These are phyloP conservation scores for Hylaeus volcanicus DNA, from an alignment of 1,140 invertebrate genomes.

Conservation along the genomic window DNA sequence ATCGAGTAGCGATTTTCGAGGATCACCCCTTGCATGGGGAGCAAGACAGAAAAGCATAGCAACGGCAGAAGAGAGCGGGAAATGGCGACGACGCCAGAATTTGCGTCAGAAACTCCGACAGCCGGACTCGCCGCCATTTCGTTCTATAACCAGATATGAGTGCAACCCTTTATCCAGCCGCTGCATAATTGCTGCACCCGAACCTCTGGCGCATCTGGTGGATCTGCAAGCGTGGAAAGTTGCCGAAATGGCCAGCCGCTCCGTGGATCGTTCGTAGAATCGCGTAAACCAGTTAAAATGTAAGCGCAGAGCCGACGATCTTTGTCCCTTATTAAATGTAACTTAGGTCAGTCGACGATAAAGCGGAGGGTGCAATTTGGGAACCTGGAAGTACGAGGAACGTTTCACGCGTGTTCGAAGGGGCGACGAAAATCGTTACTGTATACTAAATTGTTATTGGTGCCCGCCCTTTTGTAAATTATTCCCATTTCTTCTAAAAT, in stretches of 20 bases:
- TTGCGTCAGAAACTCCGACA: slow-evolving; percentile 14
- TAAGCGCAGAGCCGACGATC: not conserved
- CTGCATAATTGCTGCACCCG: slow-evolving; percentile 59
- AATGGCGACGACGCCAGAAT: not conserved
- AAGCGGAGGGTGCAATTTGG: too few relatives aligned
- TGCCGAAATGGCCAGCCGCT: slow-evolving; percentile 14
- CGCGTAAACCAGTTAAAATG: not conserved
- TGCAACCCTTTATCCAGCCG: slow-evolving; percentile 56
- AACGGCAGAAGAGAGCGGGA: not conserved
- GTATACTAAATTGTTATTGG: not conserved
- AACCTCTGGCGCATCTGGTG: slow-evolving; percentile 32
- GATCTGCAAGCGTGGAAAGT: slow-evolving; percentile 24
- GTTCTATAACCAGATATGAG: slow-evolving; percentile 52
- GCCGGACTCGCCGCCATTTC: slow-evolving; percentile 22
- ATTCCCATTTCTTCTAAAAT: too few relatives aligned
- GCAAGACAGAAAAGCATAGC: not conserved
- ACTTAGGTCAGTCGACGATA: not conserved
- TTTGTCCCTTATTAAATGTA: slow-evolving; percentile 33
- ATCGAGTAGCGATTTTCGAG: too few relatives aligned
- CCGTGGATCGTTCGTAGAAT: slow-evolving; percentile 13
- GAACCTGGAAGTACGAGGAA: not conserved
- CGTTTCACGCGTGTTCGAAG: not conserved
- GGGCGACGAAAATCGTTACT: not conserved
- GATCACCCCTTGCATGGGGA: not conserved
- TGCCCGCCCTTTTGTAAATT: too few relatives aligned